A percentile compares a stretch with the other conserved stretches of the same genome.
These are phyloP conservation scores for Anas platyrhynchos DNA, from an alignment of 2,113 vertebrate genomes.

Conservation along the genomic window DNA sequence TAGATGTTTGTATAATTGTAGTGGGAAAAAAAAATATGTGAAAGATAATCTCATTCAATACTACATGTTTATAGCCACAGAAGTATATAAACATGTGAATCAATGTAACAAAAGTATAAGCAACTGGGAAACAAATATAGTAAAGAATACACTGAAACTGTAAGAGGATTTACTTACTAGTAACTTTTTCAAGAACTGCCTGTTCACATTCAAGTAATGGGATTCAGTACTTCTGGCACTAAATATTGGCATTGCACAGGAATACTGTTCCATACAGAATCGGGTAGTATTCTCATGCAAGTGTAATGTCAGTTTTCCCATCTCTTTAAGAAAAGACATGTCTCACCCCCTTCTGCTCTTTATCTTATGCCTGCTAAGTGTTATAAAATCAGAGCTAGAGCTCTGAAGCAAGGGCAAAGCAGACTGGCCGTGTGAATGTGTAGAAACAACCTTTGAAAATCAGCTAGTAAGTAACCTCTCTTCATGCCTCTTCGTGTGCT, in stretches of 20 bases:
- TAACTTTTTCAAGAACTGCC: background rate
- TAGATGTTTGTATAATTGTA: background rate
- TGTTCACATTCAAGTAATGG: background rate
- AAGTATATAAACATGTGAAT: background rate
- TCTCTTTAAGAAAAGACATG: background rate
- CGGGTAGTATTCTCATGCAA: background rate
- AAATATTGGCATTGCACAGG: background rate
- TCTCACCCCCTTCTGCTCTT: background rate
- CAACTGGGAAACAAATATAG: background rate
- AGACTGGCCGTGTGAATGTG: background rate
- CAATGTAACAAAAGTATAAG: background rate
- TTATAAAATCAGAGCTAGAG: background rate
- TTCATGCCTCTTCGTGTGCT: background rate
- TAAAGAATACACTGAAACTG: background rate
- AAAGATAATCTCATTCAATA: background rate
- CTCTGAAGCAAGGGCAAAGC: background rate
- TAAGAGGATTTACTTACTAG: background rate
- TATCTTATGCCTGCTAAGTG: background rate
- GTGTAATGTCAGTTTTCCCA: background rate
- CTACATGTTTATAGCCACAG: background rate
- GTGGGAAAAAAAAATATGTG: background rate
- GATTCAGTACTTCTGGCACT: background rate
- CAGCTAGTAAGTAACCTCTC: background rate
- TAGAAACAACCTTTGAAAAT: background rate
- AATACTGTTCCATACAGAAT: background rate